Evolutionary conservation across 2,888 invertebrate species (phyloP), one percentile per base, ranked within the genome.

Genomic region (Apodemia zela): DNA sequence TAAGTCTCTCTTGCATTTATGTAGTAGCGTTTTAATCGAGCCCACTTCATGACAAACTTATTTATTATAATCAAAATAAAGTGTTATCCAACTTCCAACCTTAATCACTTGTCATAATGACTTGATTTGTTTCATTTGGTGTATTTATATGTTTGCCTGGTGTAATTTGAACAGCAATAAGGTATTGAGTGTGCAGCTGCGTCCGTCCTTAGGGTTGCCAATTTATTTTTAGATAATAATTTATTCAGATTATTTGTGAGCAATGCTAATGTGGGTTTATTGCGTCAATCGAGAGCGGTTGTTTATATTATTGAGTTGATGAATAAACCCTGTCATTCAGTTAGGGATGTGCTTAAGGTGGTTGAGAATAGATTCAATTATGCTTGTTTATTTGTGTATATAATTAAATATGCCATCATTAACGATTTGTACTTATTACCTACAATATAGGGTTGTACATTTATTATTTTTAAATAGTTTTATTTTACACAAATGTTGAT

Each of bases 151-250:
- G 67, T 74, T 79, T 76, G 80, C 71, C 67, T 75, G 73, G 74
- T 74, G 79, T 80, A 81, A 79, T 82, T 82, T 77, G 79, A 82
- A 80, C 82, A 83, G 84, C 81, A 81, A 85, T 86, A 87, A 85
- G 86, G 82, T 87, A 87, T 85, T 82, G 82, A 82, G 67, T 66
- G 58, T 82, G 85, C 89, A 89, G 89, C 89, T 89, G 89, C 82
- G 75, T 75, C 75, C 74, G 72, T 77, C 78, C 72, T 70, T 79
- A 89, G 88, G 89, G 89, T 76, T 89, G 88, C 81, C 86, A 87
- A 82, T 73, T 79, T 89, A 88, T 88, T 82, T 88, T 82, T 84
- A 85, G 87, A 80, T 65, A 76, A 76, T 77, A 78, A 86, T 86
- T 82, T 84, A 81, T 82, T 78, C 75, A 79, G 84, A 86, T 87